These are phyloP conservation scores for Gallinago paraguaiae DNA, from an alignment of 2,113 vertebrate species.

Conservation along the genomic window DNA sequence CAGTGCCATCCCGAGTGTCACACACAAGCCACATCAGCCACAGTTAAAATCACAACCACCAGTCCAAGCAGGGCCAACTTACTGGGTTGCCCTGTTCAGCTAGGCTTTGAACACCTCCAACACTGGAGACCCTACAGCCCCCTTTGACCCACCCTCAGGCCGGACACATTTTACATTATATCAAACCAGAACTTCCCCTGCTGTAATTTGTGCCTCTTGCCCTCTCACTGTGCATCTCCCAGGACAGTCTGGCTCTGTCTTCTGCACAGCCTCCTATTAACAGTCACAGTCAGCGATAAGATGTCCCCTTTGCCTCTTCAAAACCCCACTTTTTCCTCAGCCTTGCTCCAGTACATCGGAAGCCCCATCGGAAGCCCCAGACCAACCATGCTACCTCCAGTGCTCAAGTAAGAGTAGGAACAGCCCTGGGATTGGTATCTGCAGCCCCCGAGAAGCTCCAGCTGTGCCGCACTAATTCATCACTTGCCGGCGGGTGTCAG, in stretches of 20 bases:
- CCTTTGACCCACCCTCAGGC: not conserved
- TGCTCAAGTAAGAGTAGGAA: rapidly evolving
- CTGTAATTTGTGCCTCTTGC: not conserved
- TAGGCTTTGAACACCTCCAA: not conserved
- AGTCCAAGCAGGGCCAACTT: not conserved
- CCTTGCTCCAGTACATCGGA: not conserved
- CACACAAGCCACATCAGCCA: not conserved
- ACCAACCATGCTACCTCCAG: not conserved
- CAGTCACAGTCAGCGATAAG: not conserved
- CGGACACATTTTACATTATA: not conserved
- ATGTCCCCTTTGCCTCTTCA: not conserved
- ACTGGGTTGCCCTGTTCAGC: not conserved
- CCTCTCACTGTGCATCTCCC: not conserved
- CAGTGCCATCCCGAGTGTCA: not conserved
- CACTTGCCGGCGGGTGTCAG: not conserved
- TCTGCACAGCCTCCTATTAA: not conserved
- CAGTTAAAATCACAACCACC: not conserved
- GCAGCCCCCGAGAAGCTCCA: not conserved
- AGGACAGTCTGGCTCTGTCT: not conserved
- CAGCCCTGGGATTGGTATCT: not conserved
- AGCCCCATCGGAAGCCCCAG: not conserved
- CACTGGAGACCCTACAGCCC: not conserved
- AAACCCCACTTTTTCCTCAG: not conserved
- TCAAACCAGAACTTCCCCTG: not conserved
- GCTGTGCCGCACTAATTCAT: constrained; percentile 15